These are phyloP conservation scores for Xanthia icteritia DNA, from an alignment of 2,888 invertebrate genomes.

Conservation along the genomic window DNA sequence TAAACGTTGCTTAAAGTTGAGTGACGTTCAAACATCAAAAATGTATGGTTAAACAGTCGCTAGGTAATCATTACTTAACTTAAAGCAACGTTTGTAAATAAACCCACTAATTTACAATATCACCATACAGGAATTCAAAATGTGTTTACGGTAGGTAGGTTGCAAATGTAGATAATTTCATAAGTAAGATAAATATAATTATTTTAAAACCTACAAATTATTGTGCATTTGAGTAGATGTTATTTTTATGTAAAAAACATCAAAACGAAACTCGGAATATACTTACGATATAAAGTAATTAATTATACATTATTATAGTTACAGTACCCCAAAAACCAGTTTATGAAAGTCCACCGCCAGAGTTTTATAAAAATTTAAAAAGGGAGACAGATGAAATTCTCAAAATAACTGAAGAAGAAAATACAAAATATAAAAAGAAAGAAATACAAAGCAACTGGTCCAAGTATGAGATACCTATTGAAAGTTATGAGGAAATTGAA, in stretches of 20 bases:
- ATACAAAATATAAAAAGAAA: constrained; percentile 86
- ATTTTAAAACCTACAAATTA: neutral
- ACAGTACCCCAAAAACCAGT: constrained; percentile 78
- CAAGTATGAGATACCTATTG: constrained; percentile 88
- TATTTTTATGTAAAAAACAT: neutral
- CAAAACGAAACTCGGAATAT: neutral
- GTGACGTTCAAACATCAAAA: no score
- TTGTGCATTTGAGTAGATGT: neutral
- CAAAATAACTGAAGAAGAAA: constrained; percentile 86
- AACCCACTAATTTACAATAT: neutral
- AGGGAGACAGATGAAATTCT: constrained; percentile 87
- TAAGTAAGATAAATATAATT: neutral
- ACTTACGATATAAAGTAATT: neutral
- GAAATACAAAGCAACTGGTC: constrained; percentile 89
- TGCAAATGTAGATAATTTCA: neutral
- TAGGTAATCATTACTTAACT: no score
- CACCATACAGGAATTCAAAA: no score
- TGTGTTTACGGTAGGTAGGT: neutral
- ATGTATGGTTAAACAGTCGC: no score
- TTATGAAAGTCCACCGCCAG: constrained; percentile 82
- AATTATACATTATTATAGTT: constrained; percentile 57
- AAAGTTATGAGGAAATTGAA: constrained; percentile 86
- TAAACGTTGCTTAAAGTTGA: no score
- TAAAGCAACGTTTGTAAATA: no score
- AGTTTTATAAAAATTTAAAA: constrained; percentile 84